Evolutionary conservation across 2,888 invertebrate species (phyloP).

Genomic region (Antitype chi): DNA sequence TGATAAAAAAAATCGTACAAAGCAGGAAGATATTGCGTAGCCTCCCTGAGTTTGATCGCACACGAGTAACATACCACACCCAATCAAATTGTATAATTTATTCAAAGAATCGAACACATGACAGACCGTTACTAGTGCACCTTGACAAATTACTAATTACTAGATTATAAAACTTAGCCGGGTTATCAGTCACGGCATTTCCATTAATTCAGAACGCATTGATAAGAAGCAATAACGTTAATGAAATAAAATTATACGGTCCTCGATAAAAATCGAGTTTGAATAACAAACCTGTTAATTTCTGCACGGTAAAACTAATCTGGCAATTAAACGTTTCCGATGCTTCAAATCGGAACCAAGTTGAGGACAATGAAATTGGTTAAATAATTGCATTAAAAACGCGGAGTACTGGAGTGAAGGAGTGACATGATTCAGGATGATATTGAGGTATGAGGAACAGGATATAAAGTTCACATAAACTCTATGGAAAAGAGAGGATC

Average conservation of each 20-base stretch:
- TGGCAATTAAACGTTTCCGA: slow-evolving; percentile 31
- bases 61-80: not conserved
- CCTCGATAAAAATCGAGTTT: slow-evolving; percentile 42
- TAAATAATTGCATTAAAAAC: not conserved
- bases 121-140: slow-evolving; percentile 2
- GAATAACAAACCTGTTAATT: slow-evolving; percentile 37
- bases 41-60: not conserved
- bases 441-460: no score
- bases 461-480: no score
- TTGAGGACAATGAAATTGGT: not conserved
- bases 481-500: no score
- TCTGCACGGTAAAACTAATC: slow-evolving; percentile 31
- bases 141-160: slow-evolving; percentile 53
- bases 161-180: slow-evolving; percentile 28
- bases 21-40: not conserved
- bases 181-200: slow-evolving; percentile 29
- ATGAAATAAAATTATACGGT: slow-evolving; percentile 52
- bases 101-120: slow-evolving; percentile 6
- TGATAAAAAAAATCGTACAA: no score
- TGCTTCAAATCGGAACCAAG: slow-evolving; percentile 20
- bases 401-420: not conserved
- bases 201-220: slow-evolving; percentile 24
- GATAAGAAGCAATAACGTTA: slow-evolving; percentile 38
- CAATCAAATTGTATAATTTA: not conserved
- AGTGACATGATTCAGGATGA: not conserved